Base-by-base conservation (phyloP, 1,140 invertebrate genomes). In the Daktulosphaira vitifoliae region DNA sequence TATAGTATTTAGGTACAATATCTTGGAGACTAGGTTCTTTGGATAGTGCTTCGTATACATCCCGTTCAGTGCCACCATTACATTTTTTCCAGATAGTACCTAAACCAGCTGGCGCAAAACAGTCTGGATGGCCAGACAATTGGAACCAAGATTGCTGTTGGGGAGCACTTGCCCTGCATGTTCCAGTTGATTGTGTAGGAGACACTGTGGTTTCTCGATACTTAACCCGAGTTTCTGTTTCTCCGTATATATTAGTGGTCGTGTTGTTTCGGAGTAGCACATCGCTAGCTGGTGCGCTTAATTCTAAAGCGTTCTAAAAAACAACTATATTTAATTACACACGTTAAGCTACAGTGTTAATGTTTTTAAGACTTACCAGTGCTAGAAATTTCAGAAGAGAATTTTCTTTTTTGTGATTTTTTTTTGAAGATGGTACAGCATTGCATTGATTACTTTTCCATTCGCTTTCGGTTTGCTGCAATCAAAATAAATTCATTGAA, bases 261-360 rank as follows among this genome's bases (percentile, higher is more conserved):
- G 2, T 33, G 26, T 62, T 67, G 62, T 69, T 48, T n/a, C 69
- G 73, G 50, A 95, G 74, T 26, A 95, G 77, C 22, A 90, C 82
- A 72, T 93, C 90, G 70, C 89, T 90, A 37, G 92, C 92, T 38
- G 93, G 91, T 7, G 89, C 90, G 62, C 90, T 91, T 68, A 96
- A 77, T 72, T 96, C 92, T 69, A 96, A 79, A 44, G 93, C 91
- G 77, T 95, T 94, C 90, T 94, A 78, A n/a, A 84, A 85, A 72
- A 75, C 70, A 71, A 69, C 42, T n/a, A 56, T 44, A n/a, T n/a
- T n/a, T n/a, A n/a, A n/a, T n/a, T n/a, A n/a, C n/a, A n/a, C n/a
- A n/a, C n/a, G n/a, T n/a, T n/a, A n/a, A n/a, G n/a, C n/a, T n/a
- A n/a, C n/a, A n/a, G n/a, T n/a, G n/a, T n/a, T n/a, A n/a, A n/a